Base-by-base conservation (phyloP, 2,797 vertebrate species). In the Euthynnus affinis region DNA sequence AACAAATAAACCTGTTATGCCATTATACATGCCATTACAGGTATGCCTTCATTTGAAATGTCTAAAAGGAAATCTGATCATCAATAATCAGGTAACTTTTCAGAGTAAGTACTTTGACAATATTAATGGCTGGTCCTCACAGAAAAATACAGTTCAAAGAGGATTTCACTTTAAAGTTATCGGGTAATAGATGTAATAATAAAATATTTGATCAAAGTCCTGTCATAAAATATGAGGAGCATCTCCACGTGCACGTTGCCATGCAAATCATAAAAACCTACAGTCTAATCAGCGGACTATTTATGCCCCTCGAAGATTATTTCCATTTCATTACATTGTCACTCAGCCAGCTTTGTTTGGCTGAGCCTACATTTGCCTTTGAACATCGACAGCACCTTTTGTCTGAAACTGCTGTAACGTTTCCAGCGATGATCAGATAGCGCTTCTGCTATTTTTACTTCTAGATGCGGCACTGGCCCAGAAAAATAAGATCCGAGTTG, bases 401-500 rank as follows among this genome's bases (percentile, higher is more conserved):
- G 87, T 89, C 87, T 87, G 79, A 87, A 90, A 76, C 83, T 74
- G 73, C 85, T 87, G 85, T 75, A 84, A 88, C 23, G 32, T 89
- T 88, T 88, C 67, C 84, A 88, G 83, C 68, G 15, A 81, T 60
- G 71, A 91, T 90, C 87, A 87, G 89, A 91, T 89, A 88, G 80
- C 81, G 81, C 79, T 83, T 73, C 51, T 76, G 82, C 90, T 91
- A 91, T 92, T 93, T 92, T 89, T 91, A 89, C 81, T 72, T 81
- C 83, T 61, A 70, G 57, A 83, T 80, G 81, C 42, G 62, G 82
- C 85, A 73, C 82, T 87, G 89, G 88, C 88, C 89, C 91, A 91
- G 84, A 91, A 90, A 91, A 87, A 87, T 52, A 82, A 84, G 67
- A 92, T 88, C 74, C 0, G 51, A 86, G 81, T 82, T 80, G 89